Conservation (phyloP, 2,888 invertebrate species). For the Platycnemis pennipes region DNA sequence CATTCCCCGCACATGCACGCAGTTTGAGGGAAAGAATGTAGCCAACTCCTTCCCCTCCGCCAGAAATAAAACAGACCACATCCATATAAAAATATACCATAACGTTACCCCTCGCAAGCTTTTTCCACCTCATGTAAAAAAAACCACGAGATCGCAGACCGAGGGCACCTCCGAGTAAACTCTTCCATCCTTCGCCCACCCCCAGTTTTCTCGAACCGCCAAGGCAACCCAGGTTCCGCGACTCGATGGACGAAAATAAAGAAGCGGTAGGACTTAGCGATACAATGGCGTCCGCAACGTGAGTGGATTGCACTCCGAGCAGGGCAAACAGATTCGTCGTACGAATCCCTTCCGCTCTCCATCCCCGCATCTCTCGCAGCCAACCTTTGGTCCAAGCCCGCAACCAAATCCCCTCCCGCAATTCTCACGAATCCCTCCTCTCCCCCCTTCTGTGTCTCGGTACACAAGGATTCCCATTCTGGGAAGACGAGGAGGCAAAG, state of each 20-base stretch:
- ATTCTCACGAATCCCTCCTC: not conserved
- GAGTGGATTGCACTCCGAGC: not conserved
- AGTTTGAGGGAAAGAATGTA: no score
- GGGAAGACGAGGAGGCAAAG: not conserved
- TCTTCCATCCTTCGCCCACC: not conserved
- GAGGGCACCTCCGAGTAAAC: not conserved
- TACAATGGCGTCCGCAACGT: not conserved
- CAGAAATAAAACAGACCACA: not conserved
- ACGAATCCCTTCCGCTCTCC: not conserved
- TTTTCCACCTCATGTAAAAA: not conserved
- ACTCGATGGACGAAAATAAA: not conserved
- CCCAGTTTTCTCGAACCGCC: not conserved
- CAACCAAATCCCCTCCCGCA: slow-evolving; percentile 26
- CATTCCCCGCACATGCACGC: no score
- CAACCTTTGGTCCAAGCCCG: not conserved
- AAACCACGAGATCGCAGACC: not conserved
- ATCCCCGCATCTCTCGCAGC: not conserved
- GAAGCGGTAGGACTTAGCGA: not conserved
- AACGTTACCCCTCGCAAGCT: not conserved
- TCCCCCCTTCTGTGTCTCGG: not conserved
- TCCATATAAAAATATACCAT: not conserved
- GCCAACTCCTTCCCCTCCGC: not conserved
- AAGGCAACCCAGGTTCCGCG: not conserved
- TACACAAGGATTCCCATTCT: not conserved
- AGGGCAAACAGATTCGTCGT: not conserved